phyloP scores from a whole-genome alignment of 2,113 vertebrate genomes.

The Chaetura pelagica region DNA sequence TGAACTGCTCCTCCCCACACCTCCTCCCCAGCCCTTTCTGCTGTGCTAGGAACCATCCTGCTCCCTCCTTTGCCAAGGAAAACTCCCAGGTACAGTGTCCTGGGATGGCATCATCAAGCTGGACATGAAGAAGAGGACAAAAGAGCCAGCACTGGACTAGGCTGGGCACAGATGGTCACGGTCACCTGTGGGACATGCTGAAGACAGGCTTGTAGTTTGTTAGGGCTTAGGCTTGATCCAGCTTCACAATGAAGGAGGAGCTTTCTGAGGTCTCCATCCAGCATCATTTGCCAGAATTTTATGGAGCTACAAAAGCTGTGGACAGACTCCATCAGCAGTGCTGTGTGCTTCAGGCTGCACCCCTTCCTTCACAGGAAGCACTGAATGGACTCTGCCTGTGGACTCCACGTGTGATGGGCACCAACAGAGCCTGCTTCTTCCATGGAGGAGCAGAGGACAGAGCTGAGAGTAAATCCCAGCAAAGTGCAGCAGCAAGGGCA shows the following conservation, averaged over 20 bases:
- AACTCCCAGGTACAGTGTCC: background rate
- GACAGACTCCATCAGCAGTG: background rate
- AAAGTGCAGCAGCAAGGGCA: rapidly evolving
- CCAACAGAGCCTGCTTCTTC: rapidly evolving
- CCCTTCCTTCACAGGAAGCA: background rate
- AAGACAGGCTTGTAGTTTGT: background rate
- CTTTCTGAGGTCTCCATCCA: background rate
- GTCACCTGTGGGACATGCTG: background rate
- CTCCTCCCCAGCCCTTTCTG: no score
- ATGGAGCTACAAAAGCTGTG: background rate
- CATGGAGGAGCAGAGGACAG: background rate
- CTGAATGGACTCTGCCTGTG: rapidly evolving
- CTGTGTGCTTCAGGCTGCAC: background rate
- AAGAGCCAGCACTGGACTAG: background rate
- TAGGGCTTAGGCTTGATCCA: background rate
- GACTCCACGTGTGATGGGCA: background rate
- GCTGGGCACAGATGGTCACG: background rate
- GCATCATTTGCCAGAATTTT: background rate
- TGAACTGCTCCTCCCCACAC: no score
- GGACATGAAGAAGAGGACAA: background rate
- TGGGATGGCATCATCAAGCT: background rate
- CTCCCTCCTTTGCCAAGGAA: background rate
- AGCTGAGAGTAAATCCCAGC: background rate
- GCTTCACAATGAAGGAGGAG: background rate
- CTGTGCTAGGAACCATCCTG: no score